Percentiles rank a stretch among this genome's conserved stretches.
Conservation (phyloP, 2,888 invertebrate species). For the Capitulum mitella region DNA sequence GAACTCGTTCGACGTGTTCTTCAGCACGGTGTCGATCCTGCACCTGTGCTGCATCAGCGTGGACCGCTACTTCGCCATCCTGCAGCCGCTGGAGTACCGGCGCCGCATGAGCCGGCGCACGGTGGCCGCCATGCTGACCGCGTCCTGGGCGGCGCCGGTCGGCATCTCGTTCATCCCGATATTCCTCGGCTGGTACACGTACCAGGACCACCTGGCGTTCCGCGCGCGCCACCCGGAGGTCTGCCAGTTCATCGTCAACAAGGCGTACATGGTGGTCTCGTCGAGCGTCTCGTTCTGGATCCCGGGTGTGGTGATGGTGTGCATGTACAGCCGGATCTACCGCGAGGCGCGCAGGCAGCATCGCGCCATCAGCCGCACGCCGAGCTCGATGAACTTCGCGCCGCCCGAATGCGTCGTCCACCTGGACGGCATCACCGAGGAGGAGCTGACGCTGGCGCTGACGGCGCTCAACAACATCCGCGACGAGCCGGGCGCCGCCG, state of each 20-base stretch:
- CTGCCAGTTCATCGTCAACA: slow-evolving; percentile 35
- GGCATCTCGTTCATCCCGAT: slow-evolving; percentile 52
- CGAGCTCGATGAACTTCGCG: neutral
- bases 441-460: neutral
- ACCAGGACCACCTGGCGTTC: slow-evolving; percentile 39
- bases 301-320: slow-evolving; percentile 35
- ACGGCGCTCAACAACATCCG: neutral
- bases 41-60: slow-evolving; percentile 78
- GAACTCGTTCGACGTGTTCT: slow-evolving; percentile 60
- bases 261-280: slow-evolving; percentile 35
- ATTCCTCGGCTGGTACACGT: slow-evolving; percentile 47
- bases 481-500: neutral
- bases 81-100: slow-evolving; percentile 87
- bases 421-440: slow-evolving; percentile 11
- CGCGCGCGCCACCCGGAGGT: slow-evolving; percentile 47
- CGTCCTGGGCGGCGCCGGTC: slow-evolving; percentile 51
- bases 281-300: slow-evolving; percentile 36
- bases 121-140: slow-evolving; percentile 49
- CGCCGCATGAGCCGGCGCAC: slow-evolving; percentile 77
- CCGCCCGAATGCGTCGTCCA: neutral
- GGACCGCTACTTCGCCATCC: slow-evolving; percentile 79
- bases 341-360: slow-evolving; percentile 60
- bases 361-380: slow-evolving; percentile 28
- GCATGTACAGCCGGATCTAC: slow-evolving; percentile 57
- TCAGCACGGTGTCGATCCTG: slow-evolving; percentile 66